Evolutionary conservation across 2,888 invertebrate genomes (phyloP).

Genomic region (Cephus nigrinus): DNA sequence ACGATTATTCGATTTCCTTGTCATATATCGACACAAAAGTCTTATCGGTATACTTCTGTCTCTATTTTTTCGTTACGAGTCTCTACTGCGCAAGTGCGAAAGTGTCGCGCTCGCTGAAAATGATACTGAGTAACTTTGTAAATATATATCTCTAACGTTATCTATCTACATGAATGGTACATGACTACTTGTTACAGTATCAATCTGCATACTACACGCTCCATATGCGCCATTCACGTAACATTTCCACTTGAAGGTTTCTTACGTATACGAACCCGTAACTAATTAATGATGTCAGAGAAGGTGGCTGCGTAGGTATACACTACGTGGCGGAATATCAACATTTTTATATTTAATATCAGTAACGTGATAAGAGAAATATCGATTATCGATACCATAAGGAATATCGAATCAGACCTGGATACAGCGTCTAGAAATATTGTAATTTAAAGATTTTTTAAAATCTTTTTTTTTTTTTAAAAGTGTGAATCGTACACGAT

Average conservation of each 20-base stretch:
- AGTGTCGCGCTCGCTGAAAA: neutral
- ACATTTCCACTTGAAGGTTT: neutral
- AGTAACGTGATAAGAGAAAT: neutral
- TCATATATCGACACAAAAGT: neutral
- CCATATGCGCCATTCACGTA: neutral
- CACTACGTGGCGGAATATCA: neutral
- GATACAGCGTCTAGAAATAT: neutral
- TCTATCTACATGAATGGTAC: neutral
- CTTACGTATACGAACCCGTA: neutral
- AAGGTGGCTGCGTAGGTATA: neutral
- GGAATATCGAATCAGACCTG: neutral
- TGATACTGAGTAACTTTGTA: neutral
- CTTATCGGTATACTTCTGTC: neutral
- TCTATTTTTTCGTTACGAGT: too few relatives aligned
- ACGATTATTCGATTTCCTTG: neutral
- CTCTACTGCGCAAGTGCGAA: neutral
- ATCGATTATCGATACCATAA: neutral
- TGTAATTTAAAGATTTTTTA: neutral
- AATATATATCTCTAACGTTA: neutral
- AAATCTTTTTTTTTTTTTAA: neutral
- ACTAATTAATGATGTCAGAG: neutral
- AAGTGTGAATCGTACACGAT: neutral
- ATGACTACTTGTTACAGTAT: neutral
- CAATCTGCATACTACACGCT: neutral
- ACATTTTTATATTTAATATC: neutral